These are phyloP conservation scores for Epinephelus moara DNA, from an alignment of 2,113 vertebrate species.

Conservation along the genomic window DNA sequence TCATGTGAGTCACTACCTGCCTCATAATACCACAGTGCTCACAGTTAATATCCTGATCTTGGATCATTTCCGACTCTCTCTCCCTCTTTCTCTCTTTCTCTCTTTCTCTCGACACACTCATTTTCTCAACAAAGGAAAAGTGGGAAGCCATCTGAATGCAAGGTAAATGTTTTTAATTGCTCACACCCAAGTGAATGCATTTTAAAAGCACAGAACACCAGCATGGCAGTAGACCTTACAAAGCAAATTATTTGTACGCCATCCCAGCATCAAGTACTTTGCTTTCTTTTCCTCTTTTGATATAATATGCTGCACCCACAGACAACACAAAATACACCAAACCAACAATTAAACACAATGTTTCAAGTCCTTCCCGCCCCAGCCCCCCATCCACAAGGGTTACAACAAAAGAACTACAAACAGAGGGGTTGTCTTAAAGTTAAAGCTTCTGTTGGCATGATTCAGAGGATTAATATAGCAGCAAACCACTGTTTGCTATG, in stretches of 20 bases:
- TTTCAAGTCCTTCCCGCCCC: not conserved
- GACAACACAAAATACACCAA: not conserved
- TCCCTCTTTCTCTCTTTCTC: not conserved
- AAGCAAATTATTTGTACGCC: not conserved
- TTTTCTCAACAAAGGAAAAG: conserved; percentile 25
- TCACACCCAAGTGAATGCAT: conserved; percentile 1
- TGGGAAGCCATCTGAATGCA: conserved; percentile 20
- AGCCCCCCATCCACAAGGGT: not conserved
- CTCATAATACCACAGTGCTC: conserved; percentile 45
- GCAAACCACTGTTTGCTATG: too few relatives aligned
- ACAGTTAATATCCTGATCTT: conserved; percentile 45
- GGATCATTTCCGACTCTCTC: conserved; percentile 24
- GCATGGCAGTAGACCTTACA: not conserved
- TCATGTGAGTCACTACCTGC: conserved; percentile 71
- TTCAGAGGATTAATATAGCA: too few relatives aligned
- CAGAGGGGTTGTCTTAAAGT: not conserved
- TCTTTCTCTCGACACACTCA: not conserved
- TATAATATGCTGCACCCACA: not conserved
- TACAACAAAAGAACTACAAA: not conserved
- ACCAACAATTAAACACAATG: not conserved
- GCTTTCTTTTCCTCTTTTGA: not conserved
- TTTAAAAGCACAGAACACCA: not conserved
- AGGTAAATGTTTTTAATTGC: conserved; percentile 15
- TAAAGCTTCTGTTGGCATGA: too few relatives aligned
- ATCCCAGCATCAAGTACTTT: not conserved